Conservation (phyloP, 2,113 vertebrate genomes). For the Istiophorus platypterus region DNA sequence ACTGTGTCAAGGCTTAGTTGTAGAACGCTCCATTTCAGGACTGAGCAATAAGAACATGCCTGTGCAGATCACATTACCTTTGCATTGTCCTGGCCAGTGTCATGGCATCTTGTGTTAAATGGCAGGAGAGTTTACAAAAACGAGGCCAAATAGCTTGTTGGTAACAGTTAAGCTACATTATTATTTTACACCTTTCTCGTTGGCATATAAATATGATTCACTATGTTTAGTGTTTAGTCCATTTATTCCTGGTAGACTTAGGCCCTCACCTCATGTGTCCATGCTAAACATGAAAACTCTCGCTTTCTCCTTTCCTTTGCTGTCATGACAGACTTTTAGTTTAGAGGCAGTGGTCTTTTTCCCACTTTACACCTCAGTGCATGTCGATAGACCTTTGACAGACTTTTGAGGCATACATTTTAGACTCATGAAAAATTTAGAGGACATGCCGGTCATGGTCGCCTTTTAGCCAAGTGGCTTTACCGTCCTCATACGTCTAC, state of each 20-base stretch:
- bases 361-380: constrained; percentile 33
- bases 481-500: background rate
- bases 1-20: background rate
- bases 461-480: constrained; percentile 11
- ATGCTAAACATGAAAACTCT: background rate
- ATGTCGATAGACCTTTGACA: constrained; percentile 6
- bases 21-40: too few relatives aligned
- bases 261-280: background rate
- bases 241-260: background rate
- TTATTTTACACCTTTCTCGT: background rate
- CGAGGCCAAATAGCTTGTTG: too few relatives aligned
- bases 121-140: background rate
- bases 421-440: constrained; percentile 41
- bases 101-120: background rate
- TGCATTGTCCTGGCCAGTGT: background rate
- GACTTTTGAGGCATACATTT: constrained; percentile 7
- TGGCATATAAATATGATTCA: background rate
- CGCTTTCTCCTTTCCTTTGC: background rate
- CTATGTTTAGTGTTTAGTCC: background rate
- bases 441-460: constrained; percentile 11
- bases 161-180: background rate
- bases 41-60: background rate
- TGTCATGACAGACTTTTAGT: constrained; percentile 34
- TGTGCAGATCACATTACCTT: background rate
- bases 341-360: background rate